Base-by-base conservation (phyloP, 2,113 vertebrate species). In the Hiodon alosoides region DNA sequence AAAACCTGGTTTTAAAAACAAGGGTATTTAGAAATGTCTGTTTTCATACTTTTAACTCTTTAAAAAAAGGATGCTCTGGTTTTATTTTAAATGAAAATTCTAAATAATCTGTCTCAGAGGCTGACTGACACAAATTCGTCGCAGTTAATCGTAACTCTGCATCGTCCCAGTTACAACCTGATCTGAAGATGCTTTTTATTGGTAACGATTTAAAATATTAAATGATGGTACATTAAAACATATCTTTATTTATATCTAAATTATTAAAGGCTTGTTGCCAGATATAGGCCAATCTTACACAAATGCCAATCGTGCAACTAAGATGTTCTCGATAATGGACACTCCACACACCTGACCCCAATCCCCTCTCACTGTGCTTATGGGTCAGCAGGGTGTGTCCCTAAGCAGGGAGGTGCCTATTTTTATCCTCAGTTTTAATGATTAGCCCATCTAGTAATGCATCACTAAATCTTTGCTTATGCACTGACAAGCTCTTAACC, bases 201-300 rank as follows among this genome's bases (percentile, higher is more conserved):
- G 31, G 31, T 31, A 31, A 31, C 31, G 1, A 31, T 31, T 31
- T 31, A 31, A 0, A 31, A 31, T 31, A 31, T 31, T 31, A 31
- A 31, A 31, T 31, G 31, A 31, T 31, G 31, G 31, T 31, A 31
- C 31, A 2, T 31, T 31, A 31, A 31, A 31, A 31, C 31, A 31
- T 31, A 31, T 31, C 31, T 31, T 31, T 31, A 31, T 31, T 31
- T 31, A 31, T 31, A 31, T 31, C 31, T 31, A 31, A 31, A 31
- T 31, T 31, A 31, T 31, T 31, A 31, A 31, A 31, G 31, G 31
- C 31, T 31, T 31, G 67, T n/a, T 70, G 46, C 50, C 59, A 66
- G 70, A 77, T 77, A 66, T 58, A 59, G 57, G 76, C 71, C 50
- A 74, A 67, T 77, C 61, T 71, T 76, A 78, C 72, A 47, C 65